Evolutionary conservation across 2,888 invertebrate genomes (phyloP).

Genomic region (Drosophila dives): DNA sequence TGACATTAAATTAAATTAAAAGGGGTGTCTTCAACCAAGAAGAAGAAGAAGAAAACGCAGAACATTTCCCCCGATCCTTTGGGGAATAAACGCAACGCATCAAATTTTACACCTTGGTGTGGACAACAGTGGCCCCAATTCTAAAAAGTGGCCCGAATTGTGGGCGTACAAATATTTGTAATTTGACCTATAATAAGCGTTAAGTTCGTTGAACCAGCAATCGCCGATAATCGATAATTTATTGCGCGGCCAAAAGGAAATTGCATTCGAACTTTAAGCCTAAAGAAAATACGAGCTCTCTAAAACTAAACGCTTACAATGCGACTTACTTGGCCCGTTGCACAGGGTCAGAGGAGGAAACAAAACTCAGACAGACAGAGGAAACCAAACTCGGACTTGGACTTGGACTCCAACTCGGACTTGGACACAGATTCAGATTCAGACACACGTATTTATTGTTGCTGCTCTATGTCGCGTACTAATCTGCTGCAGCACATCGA

Average conservation of each 20-base stretch:
- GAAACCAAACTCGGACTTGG: not conserved
- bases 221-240: slow-evolving; percentile 83
- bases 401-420: not conserved
- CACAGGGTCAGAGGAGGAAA: slow-evolving; percentile 36
- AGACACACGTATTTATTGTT: slow-evolving; percentile 10
- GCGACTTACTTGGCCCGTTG: slow-evolving; percentile 11
- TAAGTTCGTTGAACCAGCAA: slow-evolving; percentile 53
- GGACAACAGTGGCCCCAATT: slow-evolving; percentile 43
- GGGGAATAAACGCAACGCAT: slow-evolving; percentile 67
- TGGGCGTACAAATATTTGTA: slow-evolving; percentile 49
- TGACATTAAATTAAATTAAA: slow-evolving; percentile 70
- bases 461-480: slow-evolving; percentile 42
- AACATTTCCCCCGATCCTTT: slow-evolving; percentile 46
- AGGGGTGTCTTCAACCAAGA: slow-evolving; percentile 33
- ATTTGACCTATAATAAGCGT: slow-evolving; percentile 47
- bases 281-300: slow-evolving; percentile 3
- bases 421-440: slow-evolving; percentile 2
- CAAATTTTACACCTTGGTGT: slow-evolving; percentile 65
- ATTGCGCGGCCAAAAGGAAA: slow-evolving; percentile 71
- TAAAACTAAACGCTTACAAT: slow-evolving; percentile 11
- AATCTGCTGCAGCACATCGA: slow-evolving; percentile 53
- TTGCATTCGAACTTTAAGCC: not conserved
- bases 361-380: slow-evolving; percentile 13
- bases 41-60: slow-evolving; percentile 1
- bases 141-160: slow-evolving; percentile 12